Evolutionary conservation across 2,888 invertebrate species (phyloP), one percentile per base, ranked within the genome.

Genomic region (Coenonympha arcania): DNA sequence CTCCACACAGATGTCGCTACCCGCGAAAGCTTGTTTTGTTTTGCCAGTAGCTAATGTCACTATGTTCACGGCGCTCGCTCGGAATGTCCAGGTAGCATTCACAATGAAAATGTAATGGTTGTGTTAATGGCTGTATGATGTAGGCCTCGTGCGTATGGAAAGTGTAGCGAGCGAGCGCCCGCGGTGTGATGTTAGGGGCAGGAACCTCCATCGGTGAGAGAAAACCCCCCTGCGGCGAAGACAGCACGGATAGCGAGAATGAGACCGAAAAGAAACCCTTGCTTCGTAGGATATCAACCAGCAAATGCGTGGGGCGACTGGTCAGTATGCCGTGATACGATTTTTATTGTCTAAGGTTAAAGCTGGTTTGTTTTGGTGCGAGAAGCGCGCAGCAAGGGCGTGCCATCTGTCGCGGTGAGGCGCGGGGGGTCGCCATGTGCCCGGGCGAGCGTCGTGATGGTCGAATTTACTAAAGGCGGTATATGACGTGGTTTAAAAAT

Each of bases 201-300:
- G 76, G 66, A 55, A 69, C 69, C 47, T 68, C 70, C 49, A 76
- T 69, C 62, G 73, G 71, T 57, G 86, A 84, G 63, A 11, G 43
- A 22, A 43, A 15, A 39, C 24, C 69, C 47, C 68, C 71, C 48
- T 76, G 68, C 62, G 73, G 71, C 57, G 86, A 84, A 63, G 87
- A 87, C 66, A 87, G 86, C 70, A 86, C 93, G 24, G 94, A 94
- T 73, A 94, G 94, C 81, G 95, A 95, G 75, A 92, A 91, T 77
- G 94, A 94, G 76, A 90, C 91, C 50, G 94, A 93, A 74, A 92
- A 92, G 66, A 93, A 91, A 60, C 90, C 90, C 62, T 91, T 93
- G 76, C 90, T 92, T 69, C 88, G 94, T 69, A 90, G 93, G 68
- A 89, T 94, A 73, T 94, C 94, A 54, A 94, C 93, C 55, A 93